Evolutionary conservation across 2,888 invertebrate genomes (phyloP), one percentile per base, ranked within the genome.

Genomic region (Adela reaumurella): DNA sequence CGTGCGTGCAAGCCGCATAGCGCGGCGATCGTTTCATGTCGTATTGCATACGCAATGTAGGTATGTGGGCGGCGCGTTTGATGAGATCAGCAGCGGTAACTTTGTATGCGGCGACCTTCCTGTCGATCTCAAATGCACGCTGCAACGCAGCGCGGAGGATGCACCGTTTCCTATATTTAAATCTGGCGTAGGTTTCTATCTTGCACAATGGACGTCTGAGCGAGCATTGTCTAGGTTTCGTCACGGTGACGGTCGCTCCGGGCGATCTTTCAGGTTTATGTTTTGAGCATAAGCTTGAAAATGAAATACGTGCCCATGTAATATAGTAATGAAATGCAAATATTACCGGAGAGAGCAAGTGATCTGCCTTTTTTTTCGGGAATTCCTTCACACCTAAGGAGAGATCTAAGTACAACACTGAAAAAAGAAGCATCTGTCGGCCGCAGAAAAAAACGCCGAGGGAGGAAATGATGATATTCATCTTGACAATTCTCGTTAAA

Each of bases 1-100:
- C 24, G 24, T 24, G 24, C 24, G 24, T 8, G 24, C 24, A 24
- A 6, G 24, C 8, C 24, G 24, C 24, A 24, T 24, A 24, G 24
- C 8, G 35, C 35, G n/a, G 35, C 35, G 35, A 14, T 14, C 35
- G 35, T 14, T 35, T 8, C 35, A 8, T 14, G 35, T 14, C 35
- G 6, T 3, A 14, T 35, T 35, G 6, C 35, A 35, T 35, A 35
- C 35, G 35, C 24, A 24, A n/a, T n/a, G 68, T 65, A 68, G 74
- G 79, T 69, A 79, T 74, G 67, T 65, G 72, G 71, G 78, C 77
- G 76, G 81, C 68, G 64, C 69, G 68, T 72, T 80, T 81, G 70
- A 79, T 78, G 78, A 77, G 69, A 74, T 78, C 77, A 77, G n/a
- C 63, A 67, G 64, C 57, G 57, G 63, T 68, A 67, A 72, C 72